phyloP scores from a whole-genome alignment of 2,113 vertebrate genomes.

The Scolopax mira region DNA sequence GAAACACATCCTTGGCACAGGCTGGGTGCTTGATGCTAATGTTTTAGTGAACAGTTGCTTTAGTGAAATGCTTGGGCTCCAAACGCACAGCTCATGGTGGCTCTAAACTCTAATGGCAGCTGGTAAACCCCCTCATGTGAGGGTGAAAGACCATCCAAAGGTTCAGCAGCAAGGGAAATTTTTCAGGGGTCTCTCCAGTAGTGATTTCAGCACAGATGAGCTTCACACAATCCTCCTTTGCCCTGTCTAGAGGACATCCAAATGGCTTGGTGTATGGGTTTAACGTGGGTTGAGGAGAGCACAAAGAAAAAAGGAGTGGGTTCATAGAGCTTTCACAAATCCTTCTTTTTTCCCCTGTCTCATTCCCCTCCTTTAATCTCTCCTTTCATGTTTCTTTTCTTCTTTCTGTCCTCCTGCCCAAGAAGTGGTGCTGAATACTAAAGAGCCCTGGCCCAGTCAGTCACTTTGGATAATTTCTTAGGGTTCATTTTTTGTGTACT shows the following conservation, averaged over 20 bases:
- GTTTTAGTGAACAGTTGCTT: not conserved
- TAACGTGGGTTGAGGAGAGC: not conserved
- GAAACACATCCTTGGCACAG: not conserved
- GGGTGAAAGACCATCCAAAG: not conserved
- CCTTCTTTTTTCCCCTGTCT: not conserved
- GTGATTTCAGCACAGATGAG: not conserved
- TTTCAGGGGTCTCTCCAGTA: not conserved
- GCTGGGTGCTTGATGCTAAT: not conserved
- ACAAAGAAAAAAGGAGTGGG: not conserved
- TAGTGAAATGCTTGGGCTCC: not conserved
- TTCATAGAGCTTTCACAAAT: constrained; percentile 26
- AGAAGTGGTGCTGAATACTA: constrained; percentile 27
- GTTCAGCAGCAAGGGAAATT: not conserved
- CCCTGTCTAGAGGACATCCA: not conserved
- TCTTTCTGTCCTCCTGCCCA: not conserved
- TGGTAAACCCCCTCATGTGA: not conserved
- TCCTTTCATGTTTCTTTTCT: constrained; percentile 47
- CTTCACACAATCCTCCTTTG: not conserved
- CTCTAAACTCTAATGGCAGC: not conserved
- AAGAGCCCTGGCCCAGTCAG: not conserved
- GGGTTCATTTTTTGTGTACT: not conserved
- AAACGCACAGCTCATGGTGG: not conserved
- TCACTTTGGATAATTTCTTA: not conserved
- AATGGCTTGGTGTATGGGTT: not conserved
- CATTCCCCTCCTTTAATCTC: constrained; percentile 27